Conservation (phyloP, 2,113 vertebrate genomes). For the Gymnorhina tibicen region DNA sequence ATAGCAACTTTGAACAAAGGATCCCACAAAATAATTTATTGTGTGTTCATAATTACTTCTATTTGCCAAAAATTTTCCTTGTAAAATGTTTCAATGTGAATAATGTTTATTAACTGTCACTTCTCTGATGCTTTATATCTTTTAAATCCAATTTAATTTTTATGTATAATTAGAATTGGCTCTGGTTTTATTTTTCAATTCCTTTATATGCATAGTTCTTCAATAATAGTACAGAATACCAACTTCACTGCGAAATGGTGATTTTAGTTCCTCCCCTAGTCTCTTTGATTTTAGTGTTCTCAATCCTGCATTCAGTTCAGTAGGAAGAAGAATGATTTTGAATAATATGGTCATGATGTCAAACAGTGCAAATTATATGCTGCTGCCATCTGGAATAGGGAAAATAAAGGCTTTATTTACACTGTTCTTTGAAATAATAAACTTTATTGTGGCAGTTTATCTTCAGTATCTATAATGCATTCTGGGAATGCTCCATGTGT, state of each 20-base stretch:
- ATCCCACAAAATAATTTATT: neutral
- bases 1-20: neutral
- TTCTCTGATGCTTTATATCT: constrained; percentile 4
- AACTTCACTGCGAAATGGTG: constrained; percentile 14
- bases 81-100: constrained; percentile 1
- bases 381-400: constrained; percentile 64
- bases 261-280: constrained; percentile 5
- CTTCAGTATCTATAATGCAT: constrained; percentile 18
- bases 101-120: neutral
- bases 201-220: neutral
- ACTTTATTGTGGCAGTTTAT: constrained; percentile 23
- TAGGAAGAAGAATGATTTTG: constrained; percentile 52
- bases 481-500: constrained; percentile 38
- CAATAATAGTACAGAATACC: neutral
- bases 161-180: neutral
- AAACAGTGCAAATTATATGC: constrained; percentile 62
- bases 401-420: constrained; percentile 70
- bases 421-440: constrained; percentile 64
- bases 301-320: constrained; percentile 9
- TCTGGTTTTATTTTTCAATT: constrained; percentile 13
- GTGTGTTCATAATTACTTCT: neutral
- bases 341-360: constrained; percentile 62
- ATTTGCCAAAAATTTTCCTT: neutral
- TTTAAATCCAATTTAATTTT: constrained; percentile 20
- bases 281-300: constrained; percentile 53